phyloP scores from a whole-genome alignment of 2,888 invertebrate genomes.

The Polyommatus iphigenia region DNA sequence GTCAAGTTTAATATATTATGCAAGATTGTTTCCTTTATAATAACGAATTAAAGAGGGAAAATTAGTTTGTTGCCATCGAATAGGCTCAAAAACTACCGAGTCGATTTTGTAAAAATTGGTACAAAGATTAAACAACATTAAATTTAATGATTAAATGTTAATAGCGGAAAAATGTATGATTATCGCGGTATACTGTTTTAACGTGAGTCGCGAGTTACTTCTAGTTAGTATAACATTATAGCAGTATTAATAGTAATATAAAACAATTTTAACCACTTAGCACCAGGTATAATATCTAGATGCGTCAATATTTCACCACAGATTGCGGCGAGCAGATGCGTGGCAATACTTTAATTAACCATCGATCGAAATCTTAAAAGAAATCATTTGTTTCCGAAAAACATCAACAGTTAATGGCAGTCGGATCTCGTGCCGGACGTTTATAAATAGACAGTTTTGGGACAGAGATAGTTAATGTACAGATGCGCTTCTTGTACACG shows the following conservation, averaged over 20 bases:
- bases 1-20: no score
- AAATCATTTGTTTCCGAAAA: slow-evolving; percentile 27
- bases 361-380: slow-evolving; percentile 26
- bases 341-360: slow-evolving; percentile 20
- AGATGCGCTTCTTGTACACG: neutral
- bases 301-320: neutral
- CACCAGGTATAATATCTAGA: neutral
- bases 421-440: slow-evolving; percentile 73
- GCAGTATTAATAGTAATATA: no score
- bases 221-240: neutral
- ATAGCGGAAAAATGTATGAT: no score
- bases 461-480: neutral
- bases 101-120: no score
- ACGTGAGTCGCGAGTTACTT: neutral
- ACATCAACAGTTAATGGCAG: slow-evolving; percentile 60
- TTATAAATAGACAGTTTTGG: slow-evolving; percentile 48
- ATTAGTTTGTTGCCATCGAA: no score
- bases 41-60: no score
- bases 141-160: no score
- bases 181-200: neutral
- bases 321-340: neutral
- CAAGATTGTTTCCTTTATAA: no score
- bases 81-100: no score
- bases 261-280: neutral
- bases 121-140: no score